These are phyloP conservation scores for Sprattus sprattus DNA, from an alignment of 2,113 vertebrate species.

Conservation along the genomic window DNA sequence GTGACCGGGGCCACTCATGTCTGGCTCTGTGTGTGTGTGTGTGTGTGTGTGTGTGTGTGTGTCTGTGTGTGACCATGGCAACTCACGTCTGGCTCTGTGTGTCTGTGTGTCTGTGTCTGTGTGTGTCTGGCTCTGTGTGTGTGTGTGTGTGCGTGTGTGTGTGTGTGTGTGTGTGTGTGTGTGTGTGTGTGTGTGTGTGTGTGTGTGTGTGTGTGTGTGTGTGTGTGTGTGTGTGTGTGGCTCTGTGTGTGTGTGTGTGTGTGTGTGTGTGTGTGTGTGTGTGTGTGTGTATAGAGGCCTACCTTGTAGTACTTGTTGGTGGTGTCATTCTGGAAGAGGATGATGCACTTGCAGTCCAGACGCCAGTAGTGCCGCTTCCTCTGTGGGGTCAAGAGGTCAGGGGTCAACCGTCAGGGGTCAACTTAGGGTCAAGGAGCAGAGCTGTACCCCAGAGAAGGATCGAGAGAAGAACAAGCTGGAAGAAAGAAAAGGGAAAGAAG, in stretches of 20 bases:
- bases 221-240: not conserved
- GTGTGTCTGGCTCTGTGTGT: too few species aligned
- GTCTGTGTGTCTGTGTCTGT: not conserved
- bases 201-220: not conserved
- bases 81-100: not conserved
- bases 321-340: conserved; percentile 87
- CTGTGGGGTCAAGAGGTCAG: conserved; percentile 64
- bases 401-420: conserved; percentile 49
- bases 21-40: not conserved
- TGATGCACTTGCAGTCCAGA: conserved; percentile 88
- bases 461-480: conserved; percentile 32
- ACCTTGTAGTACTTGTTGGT: conserved; percentile 91
- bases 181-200: not conserved
- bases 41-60: not conserved
- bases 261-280: too few species aligned
- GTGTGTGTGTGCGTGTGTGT: too few species aligned
- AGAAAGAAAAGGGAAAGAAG: conserved; percentile 27
- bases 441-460: conserved; percentile 33
- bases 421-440: conserved; percentile 35
- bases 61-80: too few species aligned
- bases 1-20: not conserved
- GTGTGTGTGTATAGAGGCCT: not conserved
- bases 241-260: too few species aligned
- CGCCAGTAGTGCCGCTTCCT: conserved; percentile 89
- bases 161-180: not conserved